These are phyloP conservation scores for Onychostoma macrolepis DNA, from an alignment of 2,113 vertebrate genomes.

Conservation along the genomic window DNA sequence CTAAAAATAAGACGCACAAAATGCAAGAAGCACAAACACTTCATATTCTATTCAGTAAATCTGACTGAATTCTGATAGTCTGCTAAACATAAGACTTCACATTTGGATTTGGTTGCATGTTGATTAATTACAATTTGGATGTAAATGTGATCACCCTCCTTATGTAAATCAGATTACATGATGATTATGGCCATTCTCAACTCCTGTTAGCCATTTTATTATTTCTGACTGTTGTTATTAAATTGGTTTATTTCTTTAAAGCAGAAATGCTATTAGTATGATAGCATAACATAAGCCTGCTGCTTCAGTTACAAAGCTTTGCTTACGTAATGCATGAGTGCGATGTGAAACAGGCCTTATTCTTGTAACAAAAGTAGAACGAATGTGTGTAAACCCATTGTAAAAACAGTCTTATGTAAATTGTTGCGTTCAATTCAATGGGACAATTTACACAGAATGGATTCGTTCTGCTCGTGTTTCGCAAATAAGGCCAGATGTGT, in stretches of 20 bases:
- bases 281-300: not conserved
- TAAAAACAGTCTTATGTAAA: slow-evolving; percentile 16
- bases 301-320: not conserved
- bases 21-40: not conserved
- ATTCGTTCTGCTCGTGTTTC: not conserved
- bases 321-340: not conserved
- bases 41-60: not conserved
- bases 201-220: not conserved
- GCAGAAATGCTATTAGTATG: not conserved
- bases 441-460: not conserved
- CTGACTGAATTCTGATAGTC: not conserved
- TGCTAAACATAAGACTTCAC: not conserved
- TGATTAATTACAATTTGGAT: not conserved
- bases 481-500: not conserved
- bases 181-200: not conserved
- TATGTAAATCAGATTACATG: not conserved
- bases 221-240: not conserved
- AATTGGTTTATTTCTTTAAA: not conserved
- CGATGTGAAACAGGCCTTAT: not conserved
- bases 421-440: not conserved
- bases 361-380: not conserved
- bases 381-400: not conserved
- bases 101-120: not conserved
- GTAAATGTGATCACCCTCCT: not conserved
- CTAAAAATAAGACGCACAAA: not conserved